Conservation (phyloP, 2,797 vertebrate genomes). For the Myotis myotis region DNA sequence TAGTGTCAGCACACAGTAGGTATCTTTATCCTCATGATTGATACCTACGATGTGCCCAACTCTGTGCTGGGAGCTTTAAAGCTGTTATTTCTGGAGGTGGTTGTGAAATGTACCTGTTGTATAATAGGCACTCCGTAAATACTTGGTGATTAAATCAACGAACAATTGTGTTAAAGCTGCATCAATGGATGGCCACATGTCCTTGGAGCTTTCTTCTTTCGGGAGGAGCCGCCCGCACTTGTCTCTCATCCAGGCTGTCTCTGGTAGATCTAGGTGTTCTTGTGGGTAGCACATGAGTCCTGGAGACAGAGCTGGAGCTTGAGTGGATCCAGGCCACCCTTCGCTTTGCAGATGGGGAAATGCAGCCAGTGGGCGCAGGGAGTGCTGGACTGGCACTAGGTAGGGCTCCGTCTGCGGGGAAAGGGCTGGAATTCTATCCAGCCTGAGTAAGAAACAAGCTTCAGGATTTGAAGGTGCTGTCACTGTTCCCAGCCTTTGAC, state of each 20-base stretch:
- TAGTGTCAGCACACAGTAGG: not conserved
- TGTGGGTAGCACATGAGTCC: not conserved
- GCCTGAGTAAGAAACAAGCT: slow-evolving; percentile 25
- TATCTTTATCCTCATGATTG: not conserved
- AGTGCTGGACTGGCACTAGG: not conserved
- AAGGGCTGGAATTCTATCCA: not conserved
- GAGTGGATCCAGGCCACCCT: not conserved
- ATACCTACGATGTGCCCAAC: not conserved
- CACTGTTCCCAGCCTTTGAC: slow-evolving; percentile 64
- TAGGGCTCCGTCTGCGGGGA: not conserved
- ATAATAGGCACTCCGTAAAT: not conserved
- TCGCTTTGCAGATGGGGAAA: not conserved
- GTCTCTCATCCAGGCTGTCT: not conserved
- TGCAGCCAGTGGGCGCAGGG: not conserved
- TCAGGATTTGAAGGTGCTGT: slow-evolving; percentile 15
- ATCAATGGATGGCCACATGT: not conserved
- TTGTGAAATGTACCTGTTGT: not conserved
- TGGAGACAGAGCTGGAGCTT: not conserved
- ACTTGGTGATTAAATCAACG: not conserved
- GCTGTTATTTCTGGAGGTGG: not conserved
- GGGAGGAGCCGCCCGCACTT: not conserved
- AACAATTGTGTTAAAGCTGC: not conserved
- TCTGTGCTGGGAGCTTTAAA: not conserved
- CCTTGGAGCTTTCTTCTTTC: not conserved
- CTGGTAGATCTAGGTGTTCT: not conserved